Evolutionary conservation across 2,797 vertebrate genomes (phyloP), one percentile per base, ranked within the genome.

Genomic region (Melanotaenia maccullochi): DNA sequence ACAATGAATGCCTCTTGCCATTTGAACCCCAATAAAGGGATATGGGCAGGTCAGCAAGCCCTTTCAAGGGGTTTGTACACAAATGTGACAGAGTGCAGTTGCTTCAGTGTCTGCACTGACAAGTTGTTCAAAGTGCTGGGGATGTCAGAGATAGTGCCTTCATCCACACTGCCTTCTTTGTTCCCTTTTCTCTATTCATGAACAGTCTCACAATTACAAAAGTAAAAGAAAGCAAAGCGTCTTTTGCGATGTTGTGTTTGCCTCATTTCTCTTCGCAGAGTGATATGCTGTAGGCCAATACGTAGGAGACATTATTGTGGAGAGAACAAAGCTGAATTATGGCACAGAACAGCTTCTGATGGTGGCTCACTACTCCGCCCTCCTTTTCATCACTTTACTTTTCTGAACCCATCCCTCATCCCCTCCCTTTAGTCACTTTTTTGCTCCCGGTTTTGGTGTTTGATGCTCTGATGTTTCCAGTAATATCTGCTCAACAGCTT

Each of bases 31-130:
- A 94, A 95, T 95, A 97, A 97, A 98, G 95, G 95, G 96, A 95
- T 96, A 97, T 96, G 95, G 96, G 94, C 96, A 96, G 97, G 97
- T 98, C 97, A 99, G 96, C 96, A 96, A 94, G 96, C 94, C 96
- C 95, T 97, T 97, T 95, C 97, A 97, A 84, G 96, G 95, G 94
- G 96, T 98, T 96, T 96, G 97, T 98, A 99, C 97, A 99, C 97
- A 97, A 96, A 97, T 96, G 97, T 97, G 97, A 97, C 97, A 97
- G 96, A 96, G 96, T 94, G 96, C 94, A 30, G 67, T 93, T 93
- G 95, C 94, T 96, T 96, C 94, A 95, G 94, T 93, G 95, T 96
- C 94, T 91, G 92, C 93, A 92, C 96, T 98, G 97, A 99, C 97
- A 97, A 97, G 96, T 96, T 95, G 95, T 97, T 98, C 96, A 97